Percentiles rank a stretch among this genome's conserved stretches.
Evolutionary conservation across 2,113 vertebrate species (phyloP).

Genomic region (Cynopterus brachyotis): DNA sequence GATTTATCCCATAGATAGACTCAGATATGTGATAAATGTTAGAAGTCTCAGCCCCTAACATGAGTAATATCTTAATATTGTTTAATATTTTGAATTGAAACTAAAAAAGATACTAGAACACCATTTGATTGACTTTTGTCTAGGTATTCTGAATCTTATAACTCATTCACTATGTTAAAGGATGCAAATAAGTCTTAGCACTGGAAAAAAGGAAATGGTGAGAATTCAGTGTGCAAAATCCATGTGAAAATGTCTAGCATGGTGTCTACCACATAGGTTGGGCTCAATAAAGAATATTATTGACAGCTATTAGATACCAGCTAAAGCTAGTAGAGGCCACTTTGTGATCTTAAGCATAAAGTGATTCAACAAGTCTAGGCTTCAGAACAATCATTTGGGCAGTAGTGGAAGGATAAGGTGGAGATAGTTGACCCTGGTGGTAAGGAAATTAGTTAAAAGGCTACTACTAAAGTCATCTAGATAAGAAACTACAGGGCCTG

Average conservation of each 20-base stretch:
- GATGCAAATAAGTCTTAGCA: not conserved
- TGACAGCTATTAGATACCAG: not conserved
- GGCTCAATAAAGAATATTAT: not conserved
- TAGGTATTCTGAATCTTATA: not conserved
- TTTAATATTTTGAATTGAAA: not conserved
- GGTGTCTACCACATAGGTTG: not conserved
- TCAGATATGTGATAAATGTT: not conserved
- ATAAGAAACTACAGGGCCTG: constrained; percentile 1
- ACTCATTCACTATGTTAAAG: not conserved
- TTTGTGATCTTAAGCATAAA: constrained; percentile 28
- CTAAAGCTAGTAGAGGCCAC: constrained; percentile 7
- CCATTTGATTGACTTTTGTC: not conserved
- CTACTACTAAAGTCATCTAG: constrained; percentile 43
- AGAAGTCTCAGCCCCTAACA: not conserved
- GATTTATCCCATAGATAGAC: not conserved
- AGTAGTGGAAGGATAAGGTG: not conserved
- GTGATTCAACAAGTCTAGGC: not conserved
- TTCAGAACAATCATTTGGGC: constrained; percentile 10
- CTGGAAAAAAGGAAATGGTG: not conserved
- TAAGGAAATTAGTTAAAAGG: constrained; percentile 44
- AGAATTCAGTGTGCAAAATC: not conserved
- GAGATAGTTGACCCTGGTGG: not conserved
- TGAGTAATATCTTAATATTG: not conserved
- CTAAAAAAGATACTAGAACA: not conserved
- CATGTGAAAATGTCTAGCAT: not conserved